A percentile compares a stretch with the other conserved stretches of the same genome.
These are phyloP conservation scores for Delia radicum DNA, from an alignment of 1,140 invertebrate genomes.

Conservation along the genomic window DNA sequence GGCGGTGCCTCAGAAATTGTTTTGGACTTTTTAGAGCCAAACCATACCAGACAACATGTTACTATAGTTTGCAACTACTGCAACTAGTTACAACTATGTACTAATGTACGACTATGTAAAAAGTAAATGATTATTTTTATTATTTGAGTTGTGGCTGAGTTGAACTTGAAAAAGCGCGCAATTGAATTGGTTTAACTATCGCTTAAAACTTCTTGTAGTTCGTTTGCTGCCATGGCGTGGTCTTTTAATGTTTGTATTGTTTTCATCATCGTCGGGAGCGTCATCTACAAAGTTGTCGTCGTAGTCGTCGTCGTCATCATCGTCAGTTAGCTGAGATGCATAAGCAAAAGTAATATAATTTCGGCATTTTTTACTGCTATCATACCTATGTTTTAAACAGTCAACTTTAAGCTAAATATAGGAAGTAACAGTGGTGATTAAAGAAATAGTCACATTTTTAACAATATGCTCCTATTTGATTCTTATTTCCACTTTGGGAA, in stretches of 20 bases:
- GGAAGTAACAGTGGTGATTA: not conserved
- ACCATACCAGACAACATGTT: slow-evolving; percentile 16
- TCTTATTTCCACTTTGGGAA: too few species aligned
- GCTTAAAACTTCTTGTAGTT: not conserved
- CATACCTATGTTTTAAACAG: not conserved
- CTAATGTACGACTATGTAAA: not conserved
- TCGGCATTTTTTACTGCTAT: slow-evolving; percentile 12
- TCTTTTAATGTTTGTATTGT: not conserved
- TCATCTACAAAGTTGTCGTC: not conserved
- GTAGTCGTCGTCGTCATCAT: not conserved
- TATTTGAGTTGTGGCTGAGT: not conserved
- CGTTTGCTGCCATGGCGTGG: not conserved
- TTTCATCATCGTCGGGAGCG: slow-evolving; percentile 2
- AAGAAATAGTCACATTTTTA: too few species aligned
- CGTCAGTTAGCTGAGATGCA: not conserved
- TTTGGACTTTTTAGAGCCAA: slow-evolving; percentile 19
- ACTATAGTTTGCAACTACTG: not conserved
- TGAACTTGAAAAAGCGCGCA: not conserved
- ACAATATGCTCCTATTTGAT: too few species aligned
- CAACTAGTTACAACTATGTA: not conserved
- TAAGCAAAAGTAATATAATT: slow-evolving; percentile 19
- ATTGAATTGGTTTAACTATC: slow-evolving; percentile 1
- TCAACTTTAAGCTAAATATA: not conserved
- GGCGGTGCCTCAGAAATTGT: slow-evolving; percentile 20
- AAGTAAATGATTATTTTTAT: not conserved